These are phyloP conservation scores for Coracias cyanogaster DNA, from an alignment of 2,797 vertebrate genomes.

Conservation along the genomic window DNA sequence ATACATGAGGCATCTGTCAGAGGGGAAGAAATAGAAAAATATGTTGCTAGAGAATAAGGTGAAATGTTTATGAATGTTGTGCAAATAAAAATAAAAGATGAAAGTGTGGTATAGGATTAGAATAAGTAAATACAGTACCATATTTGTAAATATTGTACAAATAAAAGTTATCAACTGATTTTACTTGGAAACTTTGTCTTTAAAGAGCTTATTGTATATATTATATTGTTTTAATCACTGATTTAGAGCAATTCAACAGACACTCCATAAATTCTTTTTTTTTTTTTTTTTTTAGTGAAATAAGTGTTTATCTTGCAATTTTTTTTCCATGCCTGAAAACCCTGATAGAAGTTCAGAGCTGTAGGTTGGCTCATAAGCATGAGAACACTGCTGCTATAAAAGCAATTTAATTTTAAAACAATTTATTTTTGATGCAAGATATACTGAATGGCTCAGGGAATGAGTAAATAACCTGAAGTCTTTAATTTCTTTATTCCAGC, in stretches of 20 bases:
- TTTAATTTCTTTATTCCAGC: slow-evolving; percentile 16
- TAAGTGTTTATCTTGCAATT: background rate
- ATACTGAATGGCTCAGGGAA: background rate
- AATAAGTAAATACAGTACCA: background rate
- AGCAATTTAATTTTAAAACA: background rate
- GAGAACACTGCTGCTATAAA: background rate
- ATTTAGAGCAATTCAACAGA: background rate
- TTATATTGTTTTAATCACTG: background rate
- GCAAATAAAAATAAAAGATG: background rate
- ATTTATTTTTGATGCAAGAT: background rate
- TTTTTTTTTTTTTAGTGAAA: background rate
- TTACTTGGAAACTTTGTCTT: background rate
- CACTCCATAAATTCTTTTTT: background rate
- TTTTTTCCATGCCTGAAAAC: background rate
- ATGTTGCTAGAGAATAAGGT: background rate
- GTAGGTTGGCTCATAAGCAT: background rate
- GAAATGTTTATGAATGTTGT: background rate
- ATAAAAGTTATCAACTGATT: background rate
- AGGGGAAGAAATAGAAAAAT: background rate
- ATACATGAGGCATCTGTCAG: background rate
- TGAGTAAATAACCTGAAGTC: background rate
- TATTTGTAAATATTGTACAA: background rate
- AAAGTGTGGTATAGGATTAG: background rate
- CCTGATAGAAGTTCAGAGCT: background rate
- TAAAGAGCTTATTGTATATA: background rate